These are phyloP conservation scores for Drosophila setifemur DNA, from an alignment of 1,140 invertebrate species.

Conservation along the genomic window DNA sequence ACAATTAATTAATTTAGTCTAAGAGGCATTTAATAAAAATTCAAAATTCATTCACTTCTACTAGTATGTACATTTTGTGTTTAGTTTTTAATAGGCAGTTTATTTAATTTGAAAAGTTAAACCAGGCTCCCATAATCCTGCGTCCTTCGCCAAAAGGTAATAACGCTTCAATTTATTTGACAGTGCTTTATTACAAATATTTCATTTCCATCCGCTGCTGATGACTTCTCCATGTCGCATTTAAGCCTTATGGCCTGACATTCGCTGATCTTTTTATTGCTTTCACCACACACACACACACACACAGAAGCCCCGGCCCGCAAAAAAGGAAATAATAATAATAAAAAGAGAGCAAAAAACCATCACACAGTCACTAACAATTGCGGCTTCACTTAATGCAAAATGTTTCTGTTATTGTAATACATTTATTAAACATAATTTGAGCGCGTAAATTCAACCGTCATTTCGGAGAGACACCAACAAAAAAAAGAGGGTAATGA, in stretches of 20 bases:
- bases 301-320: slow-evolving; percentile 1
- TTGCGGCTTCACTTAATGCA: slow-evolving; percentile 59
- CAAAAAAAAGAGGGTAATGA: neutral
- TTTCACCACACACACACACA: slow-evolving; percentile 11
- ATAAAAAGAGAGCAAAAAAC: slow-evolving; percentile 1
- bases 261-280: slow-evolving; percentile 71
- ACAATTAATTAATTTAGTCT: slow-evolving; percentile 25
- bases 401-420: slow-evolving; percentile 71
- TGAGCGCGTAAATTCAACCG: slow-evolving; percentile 60
- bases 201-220: slow-evolving; percentile 28
- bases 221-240: slow-evolving; percentile 20
- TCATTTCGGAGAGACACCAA: slow-evolving; percentile 16
- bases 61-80: no score
- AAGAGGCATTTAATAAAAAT: neutral
- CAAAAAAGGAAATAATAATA: neutral
- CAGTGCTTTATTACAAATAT: slow-evolving; percentile 26
- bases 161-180: slow-evolving; percentile 10
- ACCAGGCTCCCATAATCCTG: no score
- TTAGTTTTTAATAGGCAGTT: no score
- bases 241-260: slow-evolving; percentile 29
- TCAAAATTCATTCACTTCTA: no score
- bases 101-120: no score
- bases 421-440: slow-evolving; percentile 79
- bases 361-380: slow-evolving; percentile 23
- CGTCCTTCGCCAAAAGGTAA: neutral